Evolutionary conservation across 2,797 vertebrate species (phyloP), one percentile per base, ranked within the genome.

Genomic region (Falco biarmicus): DNA sequence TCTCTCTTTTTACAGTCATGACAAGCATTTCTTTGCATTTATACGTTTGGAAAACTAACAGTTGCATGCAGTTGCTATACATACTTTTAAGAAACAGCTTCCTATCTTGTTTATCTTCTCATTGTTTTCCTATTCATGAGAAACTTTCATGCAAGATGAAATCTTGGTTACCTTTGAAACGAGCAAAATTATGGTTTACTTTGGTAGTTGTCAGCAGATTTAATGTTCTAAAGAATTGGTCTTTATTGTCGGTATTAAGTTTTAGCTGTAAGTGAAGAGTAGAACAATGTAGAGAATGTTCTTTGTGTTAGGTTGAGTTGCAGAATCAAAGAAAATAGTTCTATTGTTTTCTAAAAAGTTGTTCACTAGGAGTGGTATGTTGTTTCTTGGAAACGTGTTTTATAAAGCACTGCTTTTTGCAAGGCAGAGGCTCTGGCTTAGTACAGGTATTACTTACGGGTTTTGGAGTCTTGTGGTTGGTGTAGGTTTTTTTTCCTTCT

Each of bases 171-270:
- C 37, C 32, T 84, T 68, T 93, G 78, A 83, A 91, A 84, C 45
- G 45, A 68, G 45, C 47, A 79, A 80, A 90, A 87, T 81, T 61
- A 54, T 47, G 31, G 70, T 43, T 84, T 4, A 11, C 37, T 89
- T 92, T n/a, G 34, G 79, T 71, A 73, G 20, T 34, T 83, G 57
- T 88, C 63, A 66, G 47, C 39, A 82, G 32, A 51, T 56, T 76
- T 79, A 29, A 21, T 48, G 41, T 92, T 92, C 48, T 16, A n/a
- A 81, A 86, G 59, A 93, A 78, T 3, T 64, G 19, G n/a, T 61
- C 37, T 95, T 80, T 77, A 63, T 85, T 84, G 17, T 92, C 59
- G 19, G n/a, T 82, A 34, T 87, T 84, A 87, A 91, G 78, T 76
- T 69, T 29, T 63, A 92, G 15, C 70, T 76, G 20, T 57, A 78